These are phyloP conservation scores for Gadus chalcogrammus DNA, from an alignment of 2,113 vertebrate genomes.

Conservation along the genomic window DNA sequence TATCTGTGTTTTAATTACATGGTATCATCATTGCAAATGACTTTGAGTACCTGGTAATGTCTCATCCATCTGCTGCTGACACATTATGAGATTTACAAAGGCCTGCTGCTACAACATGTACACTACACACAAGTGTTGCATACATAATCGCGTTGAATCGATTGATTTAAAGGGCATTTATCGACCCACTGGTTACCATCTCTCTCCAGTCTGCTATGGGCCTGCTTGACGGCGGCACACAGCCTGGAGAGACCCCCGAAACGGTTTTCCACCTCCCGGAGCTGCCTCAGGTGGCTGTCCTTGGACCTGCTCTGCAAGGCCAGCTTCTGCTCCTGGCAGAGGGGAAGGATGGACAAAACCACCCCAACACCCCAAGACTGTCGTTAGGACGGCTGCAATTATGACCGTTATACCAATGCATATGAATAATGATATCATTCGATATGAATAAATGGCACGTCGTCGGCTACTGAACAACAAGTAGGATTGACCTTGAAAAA, in stretches of 20 bases:
- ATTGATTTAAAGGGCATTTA: neutral
- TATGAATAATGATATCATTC: neutral
- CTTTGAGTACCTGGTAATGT: neutral
- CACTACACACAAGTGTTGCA: neutral
- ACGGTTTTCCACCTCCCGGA: conserved; percentile 85
- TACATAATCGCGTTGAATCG: neutral
- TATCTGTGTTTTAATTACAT: conserved; percentile 30
- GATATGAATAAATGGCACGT: neutral
- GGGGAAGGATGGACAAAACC: conserved; percentile 6
- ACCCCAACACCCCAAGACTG: too few relatives aligned
- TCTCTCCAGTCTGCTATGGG: conserved; percentile 81
- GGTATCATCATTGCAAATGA: neutral
- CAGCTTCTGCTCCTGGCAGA: conserved; percentile 84
- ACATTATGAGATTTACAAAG: neutral
- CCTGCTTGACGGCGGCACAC: conserved; percentile 78
- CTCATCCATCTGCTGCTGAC: neutral
- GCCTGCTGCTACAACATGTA: too few relatives aligned
- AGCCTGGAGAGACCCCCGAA: conserved; percentile 77
- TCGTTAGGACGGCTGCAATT: too few relatives aligned
- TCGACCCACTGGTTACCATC: conserved; percentile 73
- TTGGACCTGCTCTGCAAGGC: conserved; percentile 80
- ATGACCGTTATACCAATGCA: too few relatives aligned
- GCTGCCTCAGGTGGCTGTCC: conserved; percentile 83
- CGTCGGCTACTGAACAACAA: neutral
- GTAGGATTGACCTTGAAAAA: neutral